Base-by-base conservation (phyloP, 1,140 invertebrate genomes). In the Zophobas morio region DNA sequence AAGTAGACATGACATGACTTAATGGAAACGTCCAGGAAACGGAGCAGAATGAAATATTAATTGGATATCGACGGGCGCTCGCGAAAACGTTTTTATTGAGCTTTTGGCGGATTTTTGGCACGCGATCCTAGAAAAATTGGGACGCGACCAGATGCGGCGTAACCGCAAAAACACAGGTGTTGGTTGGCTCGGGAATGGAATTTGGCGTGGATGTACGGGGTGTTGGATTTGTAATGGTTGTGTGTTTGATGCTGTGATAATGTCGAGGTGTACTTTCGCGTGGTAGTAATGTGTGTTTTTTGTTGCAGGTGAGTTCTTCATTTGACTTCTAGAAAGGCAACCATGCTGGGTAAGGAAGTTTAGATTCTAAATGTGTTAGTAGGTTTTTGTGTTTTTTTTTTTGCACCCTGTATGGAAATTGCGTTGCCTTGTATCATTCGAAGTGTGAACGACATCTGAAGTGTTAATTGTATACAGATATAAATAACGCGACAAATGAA, bases 271-370 rank as follows among this genome's bases (percentile, higher is more conserved):
- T 20, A 20, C 20, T 20, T 20, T 20, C 42, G 8, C 42, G 0
- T 46, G 42, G 42, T 46, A 20, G 20, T 20, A 20, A 20, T 20
- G 20, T 51, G 49, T 2, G 6, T 51, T 51, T 51, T 51, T 51
- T 70, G 34, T 20, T 39, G 33, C 71, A 73, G 71, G 71, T 73
- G 71, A 73, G 71, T 73, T 73, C 6, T 32, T 37, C n/a, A 73
- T 73, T 73, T 73, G 71, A 73, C 54, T 73, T 36, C 33, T 73
- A 73, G 47, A 73, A 72, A 54, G 56, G 54, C 71, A 40, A 72
- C 46, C 1, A 73, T 73, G 71, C 56, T 73, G 71, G 71, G 71
- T 73, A 73, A 73, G 71, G 56, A 20, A 20, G 20, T 20, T 20
- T 53, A 6, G n/a, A 40, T 73, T 73, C 46, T 51, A 51, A 51